Conservation (phyloP, 2,113 vertebrate species). For the Patagioenas fasciata region DNA sequence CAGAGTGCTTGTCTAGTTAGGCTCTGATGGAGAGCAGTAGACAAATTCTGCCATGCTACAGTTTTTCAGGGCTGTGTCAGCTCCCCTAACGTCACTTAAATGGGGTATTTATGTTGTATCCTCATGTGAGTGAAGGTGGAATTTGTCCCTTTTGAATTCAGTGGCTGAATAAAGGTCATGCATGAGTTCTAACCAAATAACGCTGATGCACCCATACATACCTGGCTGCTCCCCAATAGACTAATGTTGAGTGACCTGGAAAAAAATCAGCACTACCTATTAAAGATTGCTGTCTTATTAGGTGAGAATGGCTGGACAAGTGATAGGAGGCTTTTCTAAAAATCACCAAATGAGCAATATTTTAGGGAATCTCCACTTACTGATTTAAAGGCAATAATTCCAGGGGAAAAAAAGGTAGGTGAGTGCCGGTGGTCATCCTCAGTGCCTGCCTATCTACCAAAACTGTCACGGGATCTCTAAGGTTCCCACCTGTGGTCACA, state of each 20-base stretch:
- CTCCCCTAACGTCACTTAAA: neutral
- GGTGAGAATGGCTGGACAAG: neutral
- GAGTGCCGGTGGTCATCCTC: neutral
- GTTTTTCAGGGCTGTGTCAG: neutral
- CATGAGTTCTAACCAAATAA: neutral
- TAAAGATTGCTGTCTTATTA: neutral
- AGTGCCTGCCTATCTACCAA: neutral
- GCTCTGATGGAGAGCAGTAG: neutral
- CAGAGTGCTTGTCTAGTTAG: neutral
- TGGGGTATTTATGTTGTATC: neutral
- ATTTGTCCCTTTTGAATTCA: neutral
- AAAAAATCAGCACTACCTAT: neutral
- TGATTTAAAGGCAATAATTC: neutral
- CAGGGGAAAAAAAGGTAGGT: rapidly evolving
- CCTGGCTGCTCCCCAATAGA: neutral
- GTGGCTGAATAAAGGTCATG: neutral
- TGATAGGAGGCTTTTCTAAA: neutral
- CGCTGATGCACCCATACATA: too few species aligned
- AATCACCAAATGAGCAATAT: neutral
- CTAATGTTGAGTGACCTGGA: neutral
- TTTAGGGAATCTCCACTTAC: neutral
- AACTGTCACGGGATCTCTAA: neutral
- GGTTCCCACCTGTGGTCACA: neutral
- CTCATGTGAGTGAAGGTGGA: neutral
- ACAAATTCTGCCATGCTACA: neutral